Conservation (phyloP, 2,113 vertebrate species). For the Odontesthes bonariensis region DNA sequence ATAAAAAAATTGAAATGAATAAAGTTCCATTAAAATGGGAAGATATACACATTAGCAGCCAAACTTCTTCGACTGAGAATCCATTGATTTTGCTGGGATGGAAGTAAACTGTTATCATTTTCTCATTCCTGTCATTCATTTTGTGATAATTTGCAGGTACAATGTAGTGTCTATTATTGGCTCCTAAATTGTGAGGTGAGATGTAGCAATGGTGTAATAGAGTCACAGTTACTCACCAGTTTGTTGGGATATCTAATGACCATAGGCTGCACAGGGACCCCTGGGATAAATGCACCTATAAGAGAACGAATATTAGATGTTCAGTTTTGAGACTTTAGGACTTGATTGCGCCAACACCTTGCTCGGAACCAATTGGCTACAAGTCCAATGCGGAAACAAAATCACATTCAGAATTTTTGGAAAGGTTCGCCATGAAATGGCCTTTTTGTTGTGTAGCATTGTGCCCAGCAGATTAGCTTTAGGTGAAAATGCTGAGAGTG, state of each 20-base stretch:
- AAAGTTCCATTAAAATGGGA: too few species aligned
- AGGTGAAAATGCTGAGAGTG: not conserved
- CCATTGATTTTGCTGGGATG: not conserved
- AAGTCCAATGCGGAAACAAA: not conserved
- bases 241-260: conserved; percentile 94
- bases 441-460: not conserved
- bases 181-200: not conserved
- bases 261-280: conserved; percentile 92
- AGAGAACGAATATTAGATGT: not conserved
- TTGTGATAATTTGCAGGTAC: not conserved
- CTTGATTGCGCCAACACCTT: not conserved
- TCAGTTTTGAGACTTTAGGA: not conserved
- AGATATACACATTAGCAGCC: too few species aligned
- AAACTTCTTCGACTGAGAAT: not conserved
- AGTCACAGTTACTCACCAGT: conserved; percentile 83
- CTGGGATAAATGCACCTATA: conserved; percentile 93
- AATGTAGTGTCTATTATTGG: not conserved
- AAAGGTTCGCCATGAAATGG: not conserved
- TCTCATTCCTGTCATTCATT: too few species aligned
- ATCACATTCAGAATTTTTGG: not conserved
- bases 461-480: not conserved
- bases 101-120: not conserved
- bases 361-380: not conserved
- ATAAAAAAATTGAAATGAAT: not conserved
- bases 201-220: not conserved